These are phyloP conservation scores for Olivierus martensii DNA, from an alignment of 1,140 invertebrate species.

Conservation along the genomic window DNA sequence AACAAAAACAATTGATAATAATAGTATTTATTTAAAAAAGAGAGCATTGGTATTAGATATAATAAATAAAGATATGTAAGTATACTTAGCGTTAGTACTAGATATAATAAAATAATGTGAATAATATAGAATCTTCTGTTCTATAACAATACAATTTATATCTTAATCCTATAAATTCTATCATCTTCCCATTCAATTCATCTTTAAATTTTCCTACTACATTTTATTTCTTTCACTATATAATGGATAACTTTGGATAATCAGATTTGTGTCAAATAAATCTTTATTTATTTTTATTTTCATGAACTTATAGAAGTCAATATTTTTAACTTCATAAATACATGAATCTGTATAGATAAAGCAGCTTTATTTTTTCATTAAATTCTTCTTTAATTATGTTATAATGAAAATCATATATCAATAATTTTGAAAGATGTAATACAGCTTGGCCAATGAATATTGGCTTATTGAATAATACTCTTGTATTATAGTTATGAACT, in stretches of 20 bases:
- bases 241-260: conserved; percentile 2
- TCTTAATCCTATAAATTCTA: conserved; percentile 4
- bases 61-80: no score
- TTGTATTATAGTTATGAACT: background rate
- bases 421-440: conserved; percentile 17
- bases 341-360: conserved; percentile 3
- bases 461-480: conserved; percentile 1
- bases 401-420: conserved; percentile 27
- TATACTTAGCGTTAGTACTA: no score
- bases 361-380: background rate
- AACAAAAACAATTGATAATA: no score
- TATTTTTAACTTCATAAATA: background rate
- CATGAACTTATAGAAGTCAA: conserved; percentile 7
- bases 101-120: no score
- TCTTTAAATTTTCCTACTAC: conserved; percentile 8
- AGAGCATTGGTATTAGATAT: no score
- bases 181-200: background rate
- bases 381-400: conserved; percentile 11
- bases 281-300: background rate
- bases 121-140: background rate
- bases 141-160: conserved; percentile 1
- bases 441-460: conserved; percentile 2
- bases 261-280: conserved; percentile 6
- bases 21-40: no score
- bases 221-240: background rate